Base-by-base conservation (phyloP, 1,140 invertebrate species). In the Cyrtorhinus lividipennis region DNA sequence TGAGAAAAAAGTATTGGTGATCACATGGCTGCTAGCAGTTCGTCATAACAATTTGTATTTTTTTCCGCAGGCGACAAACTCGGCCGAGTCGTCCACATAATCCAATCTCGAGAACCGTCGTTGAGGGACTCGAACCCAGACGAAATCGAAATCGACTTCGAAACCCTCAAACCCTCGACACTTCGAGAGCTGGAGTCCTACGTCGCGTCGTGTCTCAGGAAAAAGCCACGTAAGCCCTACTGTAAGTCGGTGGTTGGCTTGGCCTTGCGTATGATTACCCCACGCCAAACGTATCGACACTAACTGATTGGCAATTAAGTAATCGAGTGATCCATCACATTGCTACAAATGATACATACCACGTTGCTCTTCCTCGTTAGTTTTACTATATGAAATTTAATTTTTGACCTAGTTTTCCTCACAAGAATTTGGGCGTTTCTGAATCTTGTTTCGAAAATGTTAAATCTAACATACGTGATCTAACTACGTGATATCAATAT, bases 91-190 rank as follows among this genome's bases (percentile, higher is more conserved):
- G 95, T 99, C 62, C 92, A 97, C 74, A 99, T 99, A 72, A 99
- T 99, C 73, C 95, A 99, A 74, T 92, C 89, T 62, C 80, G 95
- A 71, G 96, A 99, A 73, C 93, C 95, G 63, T 95, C 94, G 65
- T 79, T 98, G 67, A 81, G 95, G 72, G 95, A 99, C 79, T 98
- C 95, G 2, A 99, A 99, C 81, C 96, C 96, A 26, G 96, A 99
- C 77, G 97, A 99, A 78, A 98, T 99, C 68, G 96, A 99, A 81
- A 99, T 99, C 69, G 97, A 99, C 76, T 99, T 99, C 77, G 97
- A 99, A 79, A 98, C 95, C 2, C 77, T 99, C 67, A 98, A 99
- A 76, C 95, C 95, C 64, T 97, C 94, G 58, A 99, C 97, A 44
- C 77, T 99, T 61, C 81, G 97, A 69, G 95, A 99, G 78, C 79